These are phyloP conservation scores for Branchellion lobata DNA, from an alignment of 2,888 invertebrate genomes.

Conservation along the genomic window DNA sequence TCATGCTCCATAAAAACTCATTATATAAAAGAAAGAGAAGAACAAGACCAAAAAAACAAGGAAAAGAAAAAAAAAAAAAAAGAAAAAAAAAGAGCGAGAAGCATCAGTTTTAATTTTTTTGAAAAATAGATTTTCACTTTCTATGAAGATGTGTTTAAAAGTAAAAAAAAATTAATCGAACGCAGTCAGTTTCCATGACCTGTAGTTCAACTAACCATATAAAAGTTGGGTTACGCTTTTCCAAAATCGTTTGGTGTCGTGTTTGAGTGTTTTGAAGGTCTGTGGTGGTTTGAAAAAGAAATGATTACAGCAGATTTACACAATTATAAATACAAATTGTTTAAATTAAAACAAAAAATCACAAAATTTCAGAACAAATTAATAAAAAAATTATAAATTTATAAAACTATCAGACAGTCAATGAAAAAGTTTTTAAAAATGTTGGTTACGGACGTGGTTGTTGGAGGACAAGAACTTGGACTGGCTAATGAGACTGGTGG, in stretches of 20 bases:
- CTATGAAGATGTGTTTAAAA: too few relatives aligned
- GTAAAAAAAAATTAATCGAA: too few relatives aligned
- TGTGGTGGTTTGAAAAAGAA: background rate
- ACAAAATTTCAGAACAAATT: background rate
- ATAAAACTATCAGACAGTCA: background rate
- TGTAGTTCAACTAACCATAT: background rate
- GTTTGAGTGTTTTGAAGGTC: constrained; percentile 25
- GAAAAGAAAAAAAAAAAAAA: too few relatives aligned
- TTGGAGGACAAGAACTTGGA: constrained; percentile 7
- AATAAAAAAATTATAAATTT: background rate
- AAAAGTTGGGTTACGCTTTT: constrained; percentile 38
- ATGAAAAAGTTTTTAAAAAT: background rate
- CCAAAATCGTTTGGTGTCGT: constrained; percentile 39
- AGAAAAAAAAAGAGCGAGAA: too few relatives aligned
- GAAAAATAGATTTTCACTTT: too few relatives aligned
- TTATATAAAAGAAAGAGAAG: too few relatives aligned
- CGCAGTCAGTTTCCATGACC: too few relatives aligned
- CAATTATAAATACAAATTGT: background rate
- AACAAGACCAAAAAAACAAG: too few relatives aligned
- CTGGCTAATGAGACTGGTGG: constrained; percentile 23
- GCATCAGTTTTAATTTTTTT: too few relatives aligned
- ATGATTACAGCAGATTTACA: background rate
- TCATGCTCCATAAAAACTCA: too few relatives aligned
- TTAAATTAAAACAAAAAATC: too few relatives aligned
- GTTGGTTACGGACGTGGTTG: background rate